Conservation (phyloP, 2,888 invertebrate species). For the Digitonthophagus gazella region DNA sequence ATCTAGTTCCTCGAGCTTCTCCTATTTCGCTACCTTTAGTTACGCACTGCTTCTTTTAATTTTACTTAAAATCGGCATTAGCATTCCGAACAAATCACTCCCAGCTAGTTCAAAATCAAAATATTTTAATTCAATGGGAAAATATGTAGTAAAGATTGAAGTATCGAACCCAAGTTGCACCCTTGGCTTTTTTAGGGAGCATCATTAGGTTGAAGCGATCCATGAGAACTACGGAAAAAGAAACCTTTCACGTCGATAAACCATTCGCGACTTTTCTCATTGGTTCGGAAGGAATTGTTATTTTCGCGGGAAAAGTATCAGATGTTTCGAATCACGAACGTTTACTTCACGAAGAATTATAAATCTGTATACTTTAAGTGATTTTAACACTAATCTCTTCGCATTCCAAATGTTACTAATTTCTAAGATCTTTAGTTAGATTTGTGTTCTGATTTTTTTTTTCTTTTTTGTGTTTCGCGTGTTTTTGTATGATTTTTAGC, state of each 20-base stretch:
- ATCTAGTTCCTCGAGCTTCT: not conserved
- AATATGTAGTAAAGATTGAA: not conserved
- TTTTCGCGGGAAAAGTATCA: constrained; percentile 7
- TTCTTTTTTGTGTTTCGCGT: too few relatives aligned
- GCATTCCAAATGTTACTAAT: too few relatives aligned
- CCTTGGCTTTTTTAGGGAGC: constrained; percentile 14
- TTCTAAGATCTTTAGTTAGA: too few relatives aligned
- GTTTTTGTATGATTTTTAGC: too few relatives aligned
- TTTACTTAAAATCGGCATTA: not conserved
- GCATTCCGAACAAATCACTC: not conserved
- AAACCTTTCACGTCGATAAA: constrained; percentile 1
- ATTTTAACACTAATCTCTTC: not conserved
- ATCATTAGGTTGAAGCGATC: constrained; percentile 6
- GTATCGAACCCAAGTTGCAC: not conserved
- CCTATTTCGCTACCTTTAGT: not conserved
- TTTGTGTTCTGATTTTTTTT: too few relatives aligned
- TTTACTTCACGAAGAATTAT: constrained; percentile 9
- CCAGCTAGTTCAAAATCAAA: not conserved
- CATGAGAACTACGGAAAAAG: not conserved
- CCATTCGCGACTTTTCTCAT: constrained; percentile 6
- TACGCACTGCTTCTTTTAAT: not conserved
- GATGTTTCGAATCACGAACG: not conserved
- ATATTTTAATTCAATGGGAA: too few relatives aligned
- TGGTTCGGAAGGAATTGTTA: not conserved
- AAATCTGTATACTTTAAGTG: not conserved